A percentile compares a stretch with the other conserved stretches of the same genome.
Evolutionary conservation across 2,888 invertebrate species (phyloP).

Genomic region (Merodon equestris): DNA sequence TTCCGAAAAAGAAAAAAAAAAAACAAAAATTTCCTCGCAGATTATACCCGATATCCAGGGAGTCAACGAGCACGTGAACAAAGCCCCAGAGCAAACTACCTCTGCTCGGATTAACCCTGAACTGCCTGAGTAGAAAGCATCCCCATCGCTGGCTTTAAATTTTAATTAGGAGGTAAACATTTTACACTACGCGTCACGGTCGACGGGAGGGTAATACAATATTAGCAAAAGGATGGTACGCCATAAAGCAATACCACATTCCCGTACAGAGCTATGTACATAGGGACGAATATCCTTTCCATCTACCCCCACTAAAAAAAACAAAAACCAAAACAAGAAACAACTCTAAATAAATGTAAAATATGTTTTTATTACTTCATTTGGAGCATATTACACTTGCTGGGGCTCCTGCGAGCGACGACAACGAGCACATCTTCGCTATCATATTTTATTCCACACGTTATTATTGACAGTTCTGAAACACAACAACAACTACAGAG

Average conservation of each 20-base stretch:
- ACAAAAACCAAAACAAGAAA: conserved; percentile 26
- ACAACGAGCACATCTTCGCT: not conserved
- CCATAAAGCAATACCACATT: conserved; percentile 6
- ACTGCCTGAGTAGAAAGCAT: conserved; percentile 6
- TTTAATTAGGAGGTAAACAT: conserved; percentile 54
- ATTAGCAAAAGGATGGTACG: too few species aligned
- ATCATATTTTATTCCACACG: conserved; percentile 31
- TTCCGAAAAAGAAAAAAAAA: too few species aligned
- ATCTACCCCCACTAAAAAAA: conserved; percentile 4
- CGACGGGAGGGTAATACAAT: too few species aligned
- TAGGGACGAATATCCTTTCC: conserved; percentile 21
- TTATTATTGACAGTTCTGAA: too few species aligned
- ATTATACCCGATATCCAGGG: too few species aligned
- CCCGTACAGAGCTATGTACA: conserved; percentile 20
- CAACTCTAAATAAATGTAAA: conserved; percentile 45
- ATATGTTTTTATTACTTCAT: conserved; percentile 59
- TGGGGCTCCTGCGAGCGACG: not conserved
- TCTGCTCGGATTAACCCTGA: conserved; percentile 27
- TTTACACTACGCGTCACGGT: conserved; percentile 11
- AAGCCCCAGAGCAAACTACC: not conserved
- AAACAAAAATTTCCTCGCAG: too few species aligned
- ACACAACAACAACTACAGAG: too few species aligned
- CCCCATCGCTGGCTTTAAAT: conserved; percentile 35
- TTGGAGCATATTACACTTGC: conserved; percentile 37
- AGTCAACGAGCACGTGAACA: too few species aligned